These are phyloP conservation scores for Paradisaea rubra DNA, from an alignment of 2,113 vertebrate species.

Conservation along the genomic window DNA sequence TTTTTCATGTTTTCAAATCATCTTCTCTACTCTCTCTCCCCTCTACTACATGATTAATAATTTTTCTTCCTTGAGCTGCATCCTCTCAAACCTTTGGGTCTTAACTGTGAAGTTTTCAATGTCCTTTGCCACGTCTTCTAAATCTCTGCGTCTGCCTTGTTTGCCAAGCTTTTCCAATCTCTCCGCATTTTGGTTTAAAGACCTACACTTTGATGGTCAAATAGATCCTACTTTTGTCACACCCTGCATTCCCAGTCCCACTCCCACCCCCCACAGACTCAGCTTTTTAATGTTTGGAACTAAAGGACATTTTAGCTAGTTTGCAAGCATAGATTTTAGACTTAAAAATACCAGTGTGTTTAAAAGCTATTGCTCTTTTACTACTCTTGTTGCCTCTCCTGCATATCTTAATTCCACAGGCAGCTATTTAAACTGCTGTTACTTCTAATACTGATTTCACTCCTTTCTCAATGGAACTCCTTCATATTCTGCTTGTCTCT, in stretches of 20 bases:
- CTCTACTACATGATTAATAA: neutral
- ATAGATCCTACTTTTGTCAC: neutral
- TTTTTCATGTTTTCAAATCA: neutral
- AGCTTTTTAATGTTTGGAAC: neutral
- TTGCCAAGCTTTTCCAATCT: neutral
- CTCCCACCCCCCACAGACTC: accelerated
- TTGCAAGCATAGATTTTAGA: neutral
- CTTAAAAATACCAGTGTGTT: neutral
- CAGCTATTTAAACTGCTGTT: neutral
- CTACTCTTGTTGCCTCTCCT: neutral
- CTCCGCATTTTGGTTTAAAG: neutral
- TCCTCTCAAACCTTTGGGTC: neutral
- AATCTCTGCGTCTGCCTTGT: neutral
- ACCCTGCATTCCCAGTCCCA: neutral
- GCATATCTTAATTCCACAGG: neutral
- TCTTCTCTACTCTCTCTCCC: neutral
- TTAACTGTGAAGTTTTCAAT: neutral
- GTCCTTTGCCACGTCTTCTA: neutral
- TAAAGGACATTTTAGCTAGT: neutral
- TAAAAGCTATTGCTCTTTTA: neutral
- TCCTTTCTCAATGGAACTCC: neutral
- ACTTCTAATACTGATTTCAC: neutral
- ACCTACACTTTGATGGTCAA: neutral
- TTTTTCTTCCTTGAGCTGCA: neutral
- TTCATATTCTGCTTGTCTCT: neutral